Percentiles rank a stretch among this genome's conserved stretches.
These are phyloP conservation scores for Chamaetylas fuelleborni DNA, from an alignment of 2,113 vertebrate genomes.

Conservation along the genomic window DNA sequence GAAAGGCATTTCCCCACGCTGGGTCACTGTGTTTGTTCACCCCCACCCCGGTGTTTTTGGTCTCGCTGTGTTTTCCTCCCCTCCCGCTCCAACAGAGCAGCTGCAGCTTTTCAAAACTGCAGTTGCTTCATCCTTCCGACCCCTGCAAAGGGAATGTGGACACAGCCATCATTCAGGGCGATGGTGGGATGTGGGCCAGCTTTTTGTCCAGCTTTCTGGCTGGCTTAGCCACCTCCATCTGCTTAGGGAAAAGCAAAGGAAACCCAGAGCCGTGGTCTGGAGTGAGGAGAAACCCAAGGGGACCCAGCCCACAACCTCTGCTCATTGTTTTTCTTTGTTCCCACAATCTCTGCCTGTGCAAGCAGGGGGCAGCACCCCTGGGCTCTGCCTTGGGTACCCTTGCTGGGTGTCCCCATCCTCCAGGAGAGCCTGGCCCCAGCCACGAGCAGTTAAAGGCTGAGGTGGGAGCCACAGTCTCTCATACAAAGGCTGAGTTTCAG, in stretches of 20 bases:
- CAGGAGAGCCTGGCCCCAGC: neutral
- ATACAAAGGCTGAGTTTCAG: neutral
- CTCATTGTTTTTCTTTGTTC: neutral
- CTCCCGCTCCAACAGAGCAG: neutral
- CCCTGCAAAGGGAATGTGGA: neutral
- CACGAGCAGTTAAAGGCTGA: neutral
- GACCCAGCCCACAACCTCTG: neutral
- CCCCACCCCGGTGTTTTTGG: fast-evolving
- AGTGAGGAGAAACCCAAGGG: fast-evolving
- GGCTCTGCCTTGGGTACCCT: neutral
- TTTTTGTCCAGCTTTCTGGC: neutral
- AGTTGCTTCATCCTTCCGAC: neutral
- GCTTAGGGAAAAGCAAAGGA: neutral
- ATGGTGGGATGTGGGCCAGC: neutral
- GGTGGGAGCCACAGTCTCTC: neutral
- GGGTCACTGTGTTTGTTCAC: fast-evolving
- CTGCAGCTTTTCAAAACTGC: neutral
- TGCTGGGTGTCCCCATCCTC: neutral
- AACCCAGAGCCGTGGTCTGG: neutral
- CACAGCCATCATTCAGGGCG: neutral
- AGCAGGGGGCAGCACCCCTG: neutral
- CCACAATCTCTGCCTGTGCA: fast-evolving
- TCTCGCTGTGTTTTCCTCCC: neutral
- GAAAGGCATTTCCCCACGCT: neutral
- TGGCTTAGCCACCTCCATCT: neutral